A percentile compares a stretch with the other conserved stretches of the same genome.
Conservation (phyloP, 2,888 invertebrate species). For the Choreutis nemorana region DNA sequence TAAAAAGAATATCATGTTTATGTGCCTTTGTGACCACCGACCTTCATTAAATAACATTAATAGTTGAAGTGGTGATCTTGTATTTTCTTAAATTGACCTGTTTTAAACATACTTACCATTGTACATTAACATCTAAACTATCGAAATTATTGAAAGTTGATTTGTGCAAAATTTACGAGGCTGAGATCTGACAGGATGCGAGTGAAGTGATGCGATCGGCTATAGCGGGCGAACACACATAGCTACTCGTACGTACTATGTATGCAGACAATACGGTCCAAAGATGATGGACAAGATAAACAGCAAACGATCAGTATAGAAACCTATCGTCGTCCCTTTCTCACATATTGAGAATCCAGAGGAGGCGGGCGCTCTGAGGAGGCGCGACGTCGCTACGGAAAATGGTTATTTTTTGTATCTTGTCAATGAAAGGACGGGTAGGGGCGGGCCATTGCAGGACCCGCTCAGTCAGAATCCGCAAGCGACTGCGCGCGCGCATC, state of each 20-base stretch:
- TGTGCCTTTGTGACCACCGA: too few species aligned
- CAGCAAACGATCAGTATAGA: slow-evolving; percentile 33
- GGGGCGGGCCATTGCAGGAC: slow-evolving; percentile 43
- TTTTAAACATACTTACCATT: too few species aligned
- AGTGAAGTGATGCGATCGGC: slow-evolving; percentile 43
- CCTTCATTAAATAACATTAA: too few species aligned
- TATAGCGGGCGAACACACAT: slow-evolving; percentile 36
- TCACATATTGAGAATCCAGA: slow-evolving; percentile 17
- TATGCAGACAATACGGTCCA: slow-evolving; percentile 34
- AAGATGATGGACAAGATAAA: slow-evolving; percentile 59
- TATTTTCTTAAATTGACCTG: too few species aligned
- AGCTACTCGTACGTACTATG: slow-evolving; percentile 25
- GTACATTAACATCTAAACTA: too few species aligned
- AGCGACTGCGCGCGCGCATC: slow-evolving; percentile 33
- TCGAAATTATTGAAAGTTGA: too few species aligned
- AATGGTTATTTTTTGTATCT: slow-evolving; percentile 58
- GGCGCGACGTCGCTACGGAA: slow-evolving; percentile 38
- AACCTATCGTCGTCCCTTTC: slow-evolving; percentile 31
- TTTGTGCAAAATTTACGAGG: too few species aligned
- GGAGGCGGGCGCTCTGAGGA: slow-evolving; percentile 29
- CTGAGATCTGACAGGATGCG: slow-evolving; percentile 33
- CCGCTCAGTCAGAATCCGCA: background rate
- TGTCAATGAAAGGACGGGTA: slow-evolving; percentile 60
- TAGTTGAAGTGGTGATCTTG: too few species aligned
- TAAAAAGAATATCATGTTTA: too few species aligned